phyloP scores from a whole-genome alignment of 1,140 invertebrate species.

The Philaenus spumarius region DNA sequence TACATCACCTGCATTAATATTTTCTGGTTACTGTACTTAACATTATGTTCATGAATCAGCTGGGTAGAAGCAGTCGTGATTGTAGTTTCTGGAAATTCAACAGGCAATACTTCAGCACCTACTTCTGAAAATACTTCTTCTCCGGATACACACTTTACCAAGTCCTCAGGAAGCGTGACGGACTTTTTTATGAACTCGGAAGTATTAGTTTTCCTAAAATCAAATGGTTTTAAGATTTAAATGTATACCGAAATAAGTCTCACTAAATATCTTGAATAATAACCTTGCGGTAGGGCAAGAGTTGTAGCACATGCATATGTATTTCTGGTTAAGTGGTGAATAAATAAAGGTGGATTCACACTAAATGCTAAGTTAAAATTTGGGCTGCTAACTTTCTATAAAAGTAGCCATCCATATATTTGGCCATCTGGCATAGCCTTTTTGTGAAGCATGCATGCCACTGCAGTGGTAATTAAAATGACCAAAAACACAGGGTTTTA shows the following conservation, averaged over 20 bases:
- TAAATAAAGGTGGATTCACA: too few relatives aligned
- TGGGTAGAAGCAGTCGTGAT: conserved; percentile 47
- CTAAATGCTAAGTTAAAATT: too few relatives aligned
- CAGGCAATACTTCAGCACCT: conserved; percentile 41
- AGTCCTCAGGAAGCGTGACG: conserved; percentile 44
- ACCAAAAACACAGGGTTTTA: too few relatives aligned
- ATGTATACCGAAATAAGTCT: background rate
- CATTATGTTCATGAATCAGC: conserved; percentile 40
- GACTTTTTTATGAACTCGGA: conserved; percentile 44
- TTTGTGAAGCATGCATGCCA: too few relatives aligned
- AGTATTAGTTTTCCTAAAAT: conserved; percentile 38
- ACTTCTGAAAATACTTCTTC: conserved; percentile 49
- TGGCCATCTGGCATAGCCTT: too few relatives aligned
- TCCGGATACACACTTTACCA: conserved; percentile 44
- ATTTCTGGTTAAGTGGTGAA: too few relatives aligned
- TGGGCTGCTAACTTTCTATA: too few relatives aligned
- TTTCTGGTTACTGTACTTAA: conserved; percentile 37
- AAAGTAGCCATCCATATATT: too few relatives aligned
- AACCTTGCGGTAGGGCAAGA: too few relatives aligned
- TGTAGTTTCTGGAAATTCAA: conserved; percentile 46
- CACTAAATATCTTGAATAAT: too few relatives aligned
- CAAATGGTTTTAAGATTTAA: background rate
- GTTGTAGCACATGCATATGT: too few relatives aligned
- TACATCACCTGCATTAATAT: conserved; percentile 43
- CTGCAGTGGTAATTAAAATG: too few relatives aligned